Evolutionary conservation across 1,140 invertebrate species (phyloP), one percentile per base, ranked within the genome.

Genomic region (Belonocnema kinseyi): DNA sequence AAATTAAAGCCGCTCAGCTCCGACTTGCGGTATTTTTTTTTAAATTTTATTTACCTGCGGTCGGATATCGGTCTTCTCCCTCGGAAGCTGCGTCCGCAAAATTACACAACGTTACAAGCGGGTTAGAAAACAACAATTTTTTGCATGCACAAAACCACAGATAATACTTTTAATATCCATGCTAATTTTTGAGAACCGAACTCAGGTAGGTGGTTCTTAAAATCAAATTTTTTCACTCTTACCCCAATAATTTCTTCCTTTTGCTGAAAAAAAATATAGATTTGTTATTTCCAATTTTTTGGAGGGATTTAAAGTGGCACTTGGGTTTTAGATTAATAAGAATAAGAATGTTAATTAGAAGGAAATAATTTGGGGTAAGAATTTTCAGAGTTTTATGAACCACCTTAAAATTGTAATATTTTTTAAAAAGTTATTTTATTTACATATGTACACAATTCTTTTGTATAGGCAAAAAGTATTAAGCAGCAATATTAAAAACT

Each of bases 11-110:
- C 26, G 26, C 3, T 33, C 5, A 3, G 5, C 26, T 4, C 4
- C 26, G 26, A 5, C 26, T 33, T 33, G 5, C 26, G 26, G 4
- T 33, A 33, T 11, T 72, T 50, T 74, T 77, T 79, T 83, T 72
- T n/a, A n/a, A n/a, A n/a, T n/a, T n/a, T 82, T 78, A 75, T 81
- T 89, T 92, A 92, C 91, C 91, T 92, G 91, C 85, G 70, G 87
- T 90, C 17, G 90, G 90, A 84, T 86, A 90, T 85, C 89, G 88
- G 76, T 92, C 90, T 77, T 92, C 90, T 83, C 91, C 89, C 56
- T 91, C 90, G 74, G 85, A 87, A 78, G 90, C 91, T 91, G 90
- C 90, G 89, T 91, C 88, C 89, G 76, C 72, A 90, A 90, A 80
- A 86, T 80, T 80, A 79, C 74, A 73, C 77, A 51, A 79, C 75